Conservation (phyloP, 2,888 invertebrate species). For the Acheta domesticus region DNA sequence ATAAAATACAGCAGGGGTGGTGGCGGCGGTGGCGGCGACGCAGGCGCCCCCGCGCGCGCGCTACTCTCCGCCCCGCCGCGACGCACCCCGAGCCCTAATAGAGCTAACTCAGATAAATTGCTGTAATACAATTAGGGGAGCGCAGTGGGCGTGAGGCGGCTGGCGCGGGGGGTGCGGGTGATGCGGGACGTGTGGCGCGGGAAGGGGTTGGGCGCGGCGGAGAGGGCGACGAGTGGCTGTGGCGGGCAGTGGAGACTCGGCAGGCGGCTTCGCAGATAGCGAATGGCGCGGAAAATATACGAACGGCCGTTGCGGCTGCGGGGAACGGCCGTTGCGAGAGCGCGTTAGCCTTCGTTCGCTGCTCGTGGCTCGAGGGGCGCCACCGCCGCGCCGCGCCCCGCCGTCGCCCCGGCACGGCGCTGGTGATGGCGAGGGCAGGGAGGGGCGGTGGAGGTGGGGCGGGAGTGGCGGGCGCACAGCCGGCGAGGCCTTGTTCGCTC, state of each 20-base stretch:
- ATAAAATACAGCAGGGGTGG: neutral
- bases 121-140: constrained; percentile 30
- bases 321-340: too few species aligned
- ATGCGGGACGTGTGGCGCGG: neutral
- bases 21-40: neutral
- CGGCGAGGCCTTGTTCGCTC: too few species aligned
- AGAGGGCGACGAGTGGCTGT: neutral
- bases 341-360: too few species aligned
- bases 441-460: too few species aligned
- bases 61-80: neutral
- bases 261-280: neutral
- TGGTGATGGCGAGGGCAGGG: too few species aligned
- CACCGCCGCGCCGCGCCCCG: too few species aligned
- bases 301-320: neutral
- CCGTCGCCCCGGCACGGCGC: too few species aligned
- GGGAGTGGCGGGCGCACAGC: too few species aligned
- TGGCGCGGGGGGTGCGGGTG: neutral
- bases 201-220: neutral
- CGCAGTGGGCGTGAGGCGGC: neutral
- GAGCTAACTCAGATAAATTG: constrained; percentile 27
- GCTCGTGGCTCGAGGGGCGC: too few species aligned
- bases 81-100: constrained; percentile 11
- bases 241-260: neutral
- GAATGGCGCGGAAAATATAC: neutral
- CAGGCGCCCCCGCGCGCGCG: neutral